Base-by-base conservation (phyloP, 2,888 invertebrate genomes). In the Clitarchus hookeri region DNA sequence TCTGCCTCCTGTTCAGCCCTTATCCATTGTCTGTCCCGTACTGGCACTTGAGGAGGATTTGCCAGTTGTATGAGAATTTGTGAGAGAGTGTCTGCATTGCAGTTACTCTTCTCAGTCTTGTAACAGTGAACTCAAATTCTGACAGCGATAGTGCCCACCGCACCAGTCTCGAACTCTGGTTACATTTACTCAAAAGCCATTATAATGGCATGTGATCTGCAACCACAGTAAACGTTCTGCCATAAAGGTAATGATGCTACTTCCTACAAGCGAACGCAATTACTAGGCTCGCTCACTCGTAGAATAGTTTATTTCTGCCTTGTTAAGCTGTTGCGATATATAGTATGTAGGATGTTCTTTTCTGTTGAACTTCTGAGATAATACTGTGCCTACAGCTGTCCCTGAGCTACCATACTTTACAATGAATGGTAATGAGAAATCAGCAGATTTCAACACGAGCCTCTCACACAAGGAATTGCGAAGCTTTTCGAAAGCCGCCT, bases 331-430 rank as follows among this genome's bases (percentile, higher is more conserved):
- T 26, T 88, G 13, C 84, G 88, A 88, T 0, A 88, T 88, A 27
- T 87, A 89, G 8, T 88, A 88, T 8, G 88, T 82, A 4, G 88
- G 88, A 3, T 87, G 44, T 87, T 88, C 88, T 27, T 87, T 85
- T 9, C 88, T 88, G 27, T 88, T 85, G 11, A 86, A 26, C 4
- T 44, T 85, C 53, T 90, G 89, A 11, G 88, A 86, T 16, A 90
- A 84, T 3, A 90, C 87, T 4, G 88, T 89, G 23, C 89, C 90
- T 6, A 90, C 85, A 88, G 0, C 89, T 89, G 85, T 90, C 89
- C n/a, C n/a, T n/a, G n/a, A n/a, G n/a, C n/a, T n/a, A n/a, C n/a
- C n/a, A 0, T 89, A 89, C 16, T 88, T 87, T 1, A 90, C 84
- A n/a, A 89, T 87, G 44, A 89, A 89, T 84, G 85, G 16, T 86